Base-by-base conservation (phyloP, 2,888 invertebrate genomes). In the Drosophila sordidula region DNA sequence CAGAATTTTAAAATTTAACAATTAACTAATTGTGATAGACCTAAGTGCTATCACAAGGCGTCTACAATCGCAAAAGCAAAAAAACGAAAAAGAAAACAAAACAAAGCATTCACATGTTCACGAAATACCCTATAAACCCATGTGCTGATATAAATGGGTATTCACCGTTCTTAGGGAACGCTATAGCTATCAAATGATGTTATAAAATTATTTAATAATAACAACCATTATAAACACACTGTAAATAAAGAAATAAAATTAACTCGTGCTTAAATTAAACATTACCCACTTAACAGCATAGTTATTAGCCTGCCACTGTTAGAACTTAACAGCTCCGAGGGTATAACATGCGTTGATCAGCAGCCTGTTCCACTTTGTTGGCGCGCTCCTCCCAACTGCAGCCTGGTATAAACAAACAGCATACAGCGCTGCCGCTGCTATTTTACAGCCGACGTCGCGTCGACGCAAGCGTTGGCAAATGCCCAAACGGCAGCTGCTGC, bases 1-100 rank as follows among this genome's bases (percentile, higher is more conserved):
- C 25, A 45, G 8, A 42, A 26, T 29, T 58, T 51, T 0, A 36
- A 47, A 55, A 25, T 29, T 25, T 14, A 58, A 59, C 61, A 71
- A 71, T 74, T 71, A 67, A 57, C 57, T 74, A 74, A 76, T 67
- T 71, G 67, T 47, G 39, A 39, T 75, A 65, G 58, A 59, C 26
- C 9, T 32, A 51, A 50, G 6, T 44, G 56, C 32, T 75, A 73
- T 73, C 65, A 64, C 39, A 51, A 70, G 42, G 42, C 44, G 54
- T 65, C 18, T 39, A 41, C 70, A 75, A 75, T 45, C 38, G 41
- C 34, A 36, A 26, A 34, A 34, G 2, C 4, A 50, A 18, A 38
- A 4, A 16, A n/a, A n/a, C n/a, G n/a, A n/a, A 56, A 14, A 39
- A 9, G 9, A 25, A 36, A 52, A 11, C 39, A 32, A 64, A 51